A percentile compares a stretch with the other conserved stretches of the same genome.
These are phyloP conservation scores for Calypte anna DNA, from an alignment of 2,113 vertebrate genomes.

Conservation along the genomic window DNA sequence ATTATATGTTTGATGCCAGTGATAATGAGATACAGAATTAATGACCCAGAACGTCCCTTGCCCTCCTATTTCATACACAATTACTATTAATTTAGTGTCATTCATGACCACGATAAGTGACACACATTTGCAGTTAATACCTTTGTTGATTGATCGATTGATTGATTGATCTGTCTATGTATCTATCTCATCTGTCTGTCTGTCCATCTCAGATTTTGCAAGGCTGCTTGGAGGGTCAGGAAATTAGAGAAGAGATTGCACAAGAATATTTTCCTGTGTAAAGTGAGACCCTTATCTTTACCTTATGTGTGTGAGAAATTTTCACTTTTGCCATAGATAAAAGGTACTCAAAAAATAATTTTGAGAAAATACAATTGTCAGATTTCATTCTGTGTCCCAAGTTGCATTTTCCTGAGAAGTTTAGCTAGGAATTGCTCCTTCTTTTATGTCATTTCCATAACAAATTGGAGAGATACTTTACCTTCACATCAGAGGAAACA, in stretches of 20 bases:
- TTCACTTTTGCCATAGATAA: neutral
- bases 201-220: neutral
- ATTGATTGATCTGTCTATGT: neutral
- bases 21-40: neutral
- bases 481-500: neutral
- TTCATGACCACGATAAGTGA: neutral
- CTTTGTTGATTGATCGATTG: neutral
- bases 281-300: neutral
- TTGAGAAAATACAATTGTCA: neutral
- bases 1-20: neutral
- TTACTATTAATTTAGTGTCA: neutral
- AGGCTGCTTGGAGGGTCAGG: neutral
- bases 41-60: neutral
- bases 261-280: neutral
- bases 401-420: neutral
- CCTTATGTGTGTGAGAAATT: neutral
- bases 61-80: neutral
- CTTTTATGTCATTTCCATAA: neutral
- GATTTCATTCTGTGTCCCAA: neutral
- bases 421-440: neutral
- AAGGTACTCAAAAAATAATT: neutral
- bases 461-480: neutral
- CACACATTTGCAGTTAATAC: neutral
- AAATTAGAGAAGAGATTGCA: neutral
- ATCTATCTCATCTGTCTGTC: neutral